These are phyloP conservation scores for Cheirogaleus major DNA, from an alignment of 2,797 vertebrate species.

Conservation along the genomic window DNA sequence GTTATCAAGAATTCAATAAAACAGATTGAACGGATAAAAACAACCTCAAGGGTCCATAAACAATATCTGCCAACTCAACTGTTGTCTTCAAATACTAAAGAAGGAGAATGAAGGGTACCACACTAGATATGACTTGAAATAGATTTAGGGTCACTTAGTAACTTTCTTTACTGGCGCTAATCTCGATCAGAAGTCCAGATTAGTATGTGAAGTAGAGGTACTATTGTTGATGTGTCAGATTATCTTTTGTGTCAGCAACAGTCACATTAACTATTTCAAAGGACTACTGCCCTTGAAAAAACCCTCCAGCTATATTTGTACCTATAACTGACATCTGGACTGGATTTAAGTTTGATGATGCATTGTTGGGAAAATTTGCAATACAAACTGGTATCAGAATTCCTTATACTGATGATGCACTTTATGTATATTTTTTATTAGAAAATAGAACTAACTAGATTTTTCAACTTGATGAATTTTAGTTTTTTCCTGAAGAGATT, in stretches of 20 bases:
- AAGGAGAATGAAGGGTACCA: conserved; percentile 85
- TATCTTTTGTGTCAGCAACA: conserved; percentile 84
- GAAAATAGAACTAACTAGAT: conserved; percentile 83
- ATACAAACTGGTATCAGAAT: conserved; percentile 83
- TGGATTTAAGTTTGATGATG: conserved; percentile 82
- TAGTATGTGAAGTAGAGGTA: conserved; percentile 83
- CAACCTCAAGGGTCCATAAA: conserved; percentile 84
- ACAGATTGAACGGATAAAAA: conserved; percentile 89
- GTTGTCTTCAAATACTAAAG: conserved; percentile 81
- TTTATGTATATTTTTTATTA: conserved; percentile 86
- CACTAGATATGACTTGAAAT: conserved; percentile 83
- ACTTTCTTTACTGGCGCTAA: conserved; percentile 82
- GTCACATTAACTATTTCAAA: conserved; percentile 82
- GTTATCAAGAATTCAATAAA: conserved; percentile 90
- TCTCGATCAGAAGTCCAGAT: conserved; percentile 83
- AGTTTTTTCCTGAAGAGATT: conserved; percentile 78
- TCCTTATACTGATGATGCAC: conserved; percentile 80
- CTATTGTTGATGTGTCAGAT: conserved; percentile 83
- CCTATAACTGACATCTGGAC: conserved; percentile 82
- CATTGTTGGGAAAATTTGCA: conserved; percentile 83
- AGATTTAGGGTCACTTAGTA: conserved; percentile 86
- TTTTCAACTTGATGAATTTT: conserved; percentile 82
- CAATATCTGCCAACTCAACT: conserved; percentile 82
- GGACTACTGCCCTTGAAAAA: conserved; percentile 82
- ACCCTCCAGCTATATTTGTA: conserved; percentile 66